Evolutionary conservation across 2,797 vertebrate genomes (phyloP).

Genomic region (Psittacula derbiana): DNA sequence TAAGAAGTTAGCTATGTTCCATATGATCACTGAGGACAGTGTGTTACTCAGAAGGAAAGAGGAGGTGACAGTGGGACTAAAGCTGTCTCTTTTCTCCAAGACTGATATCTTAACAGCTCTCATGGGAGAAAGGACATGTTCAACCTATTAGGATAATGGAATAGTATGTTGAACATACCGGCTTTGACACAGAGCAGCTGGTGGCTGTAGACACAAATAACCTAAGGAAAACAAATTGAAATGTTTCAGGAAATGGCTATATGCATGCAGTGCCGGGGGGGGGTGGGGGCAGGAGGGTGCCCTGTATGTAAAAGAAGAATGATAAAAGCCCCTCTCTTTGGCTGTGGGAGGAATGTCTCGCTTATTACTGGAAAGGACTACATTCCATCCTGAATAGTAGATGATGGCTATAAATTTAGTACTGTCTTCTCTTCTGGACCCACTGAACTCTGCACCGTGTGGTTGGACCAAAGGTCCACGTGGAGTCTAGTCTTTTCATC

Average conservation of each 20-base stretch:
- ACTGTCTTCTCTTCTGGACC: background rate
- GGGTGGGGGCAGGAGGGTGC: background rate
- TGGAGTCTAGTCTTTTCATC: background rate
- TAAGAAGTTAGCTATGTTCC: background rate
- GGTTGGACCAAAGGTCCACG: background rate
- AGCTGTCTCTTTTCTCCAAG: conserved; percentile 19
- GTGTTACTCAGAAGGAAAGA: background rate
- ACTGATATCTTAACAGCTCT: conserved; percentile 44
- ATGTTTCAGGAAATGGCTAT: conserved; percentile 62
- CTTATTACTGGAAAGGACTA: conserved; percentile 23
- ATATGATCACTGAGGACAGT: background rate
- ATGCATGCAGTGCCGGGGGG: background rate
- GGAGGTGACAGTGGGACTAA: conserved; percentile 6
- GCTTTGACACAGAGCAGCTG: conserved; percentile 71
- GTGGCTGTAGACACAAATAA: conserved; percentile 72
- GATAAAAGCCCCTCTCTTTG: conserved; percentile 24
- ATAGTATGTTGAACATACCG: conserved; percentile 65
- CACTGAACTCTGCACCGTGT: background rate
- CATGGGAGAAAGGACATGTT: conserved; percentile 76
- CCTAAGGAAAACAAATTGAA: conserved; percentile 59
- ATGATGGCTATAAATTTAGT: background rate
- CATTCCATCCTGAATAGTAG: conserved; percentile 33
- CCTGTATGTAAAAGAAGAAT: background rate
- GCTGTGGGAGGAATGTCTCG: conserved; percentile 5
- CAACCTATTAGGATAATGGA: conserved; percentile 77